A percentile compares a stretch with the other conserved stretches of the same genome.
phyloP scores from a whole-genome alignment of 2,888 invertebrate species.

The Tenthredo distinguenda region DNA sequence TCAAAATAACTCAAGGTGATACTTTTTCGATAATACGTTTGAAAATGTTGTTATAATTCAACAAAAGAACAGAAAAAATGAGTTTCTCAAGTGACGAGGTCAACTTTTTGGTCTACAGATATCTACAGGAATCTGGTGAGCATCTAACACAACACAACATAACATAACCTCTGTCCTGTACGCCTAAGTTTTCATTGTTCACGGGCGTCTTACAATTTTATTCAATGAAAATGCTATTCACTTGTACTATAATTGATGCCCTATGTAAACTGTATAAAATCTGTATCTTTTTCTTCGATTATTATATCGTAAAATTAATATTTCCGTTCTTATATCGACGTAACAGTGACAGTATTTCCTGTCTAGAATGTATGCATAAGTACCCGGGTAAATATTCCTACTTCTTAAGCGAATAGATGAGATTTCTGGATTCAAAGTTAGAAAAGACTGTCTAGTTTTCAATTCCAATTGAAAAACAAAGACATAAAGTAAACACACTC shows the following conservation, averaged over 20 bases:
- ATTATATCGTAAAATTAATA: neutral
- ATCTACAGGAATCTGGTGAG: conserved; percentile 98
- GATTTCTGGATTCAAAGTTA: neutral
- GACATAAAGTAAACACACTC: neutral
- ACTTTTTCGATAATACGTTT: conserved; percentile 30
- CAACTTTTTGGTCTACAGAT: conserved; percentile 98
- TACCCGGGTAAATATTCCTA: neutral
- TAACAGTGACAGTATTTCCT: neutral
- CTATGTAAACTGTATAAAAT: neutral
- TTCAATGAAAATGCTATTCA: neutral
- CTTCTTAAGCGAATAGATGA: neutral
- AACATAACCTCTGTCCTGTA: conserved; percentile 62
- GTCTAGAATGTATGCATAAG: neutral
- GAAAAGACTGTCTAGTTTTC: neutral
- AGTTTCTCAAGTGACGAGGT: conserved; percentile 99
- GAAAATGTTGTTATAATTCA: conserved; percentile 68
- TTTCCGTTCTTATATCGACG: neutral
- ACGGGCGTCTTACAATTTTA: neutral
- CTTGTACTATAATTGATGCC: neutral
- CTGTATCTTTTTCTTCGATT: neutral
- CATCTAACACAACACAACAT: conserved; percentile 53
- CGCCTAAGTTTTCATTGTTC: neutral
- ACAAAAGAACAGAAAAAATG: conserved; percentile 81
- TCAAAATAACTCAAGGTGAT: neutral
- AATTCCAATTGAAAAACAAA: neutral